These are phyloP conservation scores for Cynocephalus volans DNA, from an alignment of 2,113 vertebrate genomes.

Conservation along the genomic window DNA sequence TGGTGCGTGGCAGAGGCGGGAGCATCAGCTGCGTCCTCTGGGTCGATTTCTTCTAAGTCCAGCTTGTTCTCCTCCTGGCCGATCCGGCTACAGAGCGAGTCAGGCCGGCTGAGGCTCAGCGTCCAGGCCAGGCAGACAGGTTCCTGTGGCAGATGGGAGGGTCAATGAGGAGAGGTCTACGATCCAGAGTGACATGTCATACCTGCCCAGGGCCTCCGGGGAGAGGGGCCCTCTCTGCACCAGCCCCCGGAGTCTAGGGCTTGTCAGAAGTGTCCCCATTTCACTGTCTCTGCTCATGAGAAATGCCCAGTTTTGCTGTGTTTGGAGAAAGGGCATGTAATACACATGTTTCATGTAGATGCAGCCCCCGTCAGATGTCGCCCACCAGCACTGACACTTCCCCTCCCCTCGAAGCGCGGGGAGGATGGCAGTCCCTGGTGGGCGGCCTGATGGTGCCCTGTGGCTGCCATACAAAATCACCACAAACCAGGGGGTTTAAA, in stretches of 20 bases:
- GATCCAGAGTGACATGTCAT: not conserved
- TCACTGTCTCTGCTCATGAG: not conserved
- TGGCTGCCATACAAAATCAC: not conserved
- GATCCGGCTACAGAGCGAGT: too few relatives aligned
- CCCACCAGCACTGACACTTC: not conserved
- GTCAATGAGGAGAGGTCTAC: slow-evolving; percentile 16
- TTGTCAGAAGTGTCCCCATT: too few relatives aligned
- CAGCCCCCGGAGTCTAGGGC: fast-evolving
- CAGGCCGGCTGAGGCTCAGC: too few relatives aligned
- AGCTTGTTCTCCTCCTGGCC: not conserved
- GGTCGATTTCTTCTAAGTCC: slow-evolving; percentile 45
- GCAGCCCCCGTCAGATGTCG: too few relatives aligned
- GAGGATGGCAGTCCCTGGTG: not conserved
- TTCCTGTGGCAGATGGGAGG: not conserved
- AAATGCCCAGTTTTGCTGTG: too few relatives aligned
- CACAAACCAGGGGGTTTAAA: too few relatives aligned
- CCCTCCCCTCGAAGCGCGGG: not conserved
- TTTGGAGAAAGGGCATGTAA: not conserved
- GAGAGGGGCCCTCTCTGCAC: not conserved
- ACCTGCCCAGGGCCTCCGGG: too few relatives aligned
- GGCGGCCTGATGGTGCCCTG: not conserved
- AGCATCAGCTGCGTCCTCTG: slow-evolving; percentile 65
- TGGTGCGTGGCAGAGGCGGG: slow-evolving; percentile 69
- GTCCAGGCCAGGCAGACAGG: not conserved
- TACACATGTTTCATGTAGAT: not conserved